Percentiles rank a stretch among this genome's conserved stretches.
Conservation (phyloP, 1,140 invertebrate genomes). For the Chrysomallon squamiferum region DNA sequence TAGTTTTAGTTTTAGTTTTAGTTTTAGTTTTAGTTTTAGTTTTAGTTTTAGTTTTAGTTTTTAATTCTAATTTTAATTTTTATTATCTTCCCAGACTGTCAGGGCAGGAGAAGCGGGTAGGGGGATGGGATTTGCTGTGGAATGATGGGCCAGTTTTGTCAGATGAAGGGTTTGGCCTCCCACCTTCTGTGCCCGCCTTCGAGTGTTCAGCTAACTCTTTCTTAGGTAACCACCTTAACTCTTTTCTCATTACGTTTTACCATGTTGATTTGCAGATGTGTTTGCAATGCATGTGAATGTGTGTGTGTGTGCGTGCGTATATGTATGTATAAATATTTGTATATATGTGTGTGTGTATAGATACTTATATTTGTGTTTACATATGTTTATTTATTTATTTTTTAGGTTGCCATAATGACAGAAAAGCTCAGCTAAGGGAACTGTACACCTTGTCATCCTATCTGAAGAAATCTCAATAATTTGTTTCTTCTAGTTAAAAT, state of each 20-base stretch:
- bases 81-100: too few relatives aligned
- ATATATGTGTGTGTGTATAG: too few relatives aligned
- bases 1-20: too few relatives aligned
- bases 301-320: too few relatives aligned
- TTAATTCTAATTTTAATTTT: too few relatives aligned
- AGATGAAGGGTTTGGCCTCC: conserved; percentile 39
- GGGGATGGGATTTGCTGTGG: conserved; percentile 71
- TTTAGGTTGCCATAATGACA: conserved; percentile 48
- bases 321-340: too few relatives aligned
- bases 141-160: conserved; percentile 67
- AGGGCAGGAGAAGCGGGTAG: conserved; percentile 68
- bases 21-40: too few relatives aligned
- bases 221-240: conserved; percentile 32
- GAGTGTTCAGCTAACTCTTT: conserved; percentile 45
- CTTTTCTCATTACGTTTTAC: too few relatives aligned
- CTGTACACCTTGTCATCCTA: conserved; percentile 37
- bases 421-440: conserved; percentile 47
- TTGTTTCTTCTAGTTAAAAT: too few relatives aligned
- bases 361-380: not conserved
- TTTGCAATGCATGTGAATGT: too few relatives aligned
- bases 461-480: conserved; percentile 27
- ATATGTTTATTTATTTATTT: conserved; percentile 3
- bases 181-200: conserved; percentile 18
- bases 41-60: too few relatives aligned
- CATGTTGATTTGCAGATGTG: too few relatives aligned